Conservation (phyloP, 2,888 invertebrate species). For the Atethmia centrago region DNA sequence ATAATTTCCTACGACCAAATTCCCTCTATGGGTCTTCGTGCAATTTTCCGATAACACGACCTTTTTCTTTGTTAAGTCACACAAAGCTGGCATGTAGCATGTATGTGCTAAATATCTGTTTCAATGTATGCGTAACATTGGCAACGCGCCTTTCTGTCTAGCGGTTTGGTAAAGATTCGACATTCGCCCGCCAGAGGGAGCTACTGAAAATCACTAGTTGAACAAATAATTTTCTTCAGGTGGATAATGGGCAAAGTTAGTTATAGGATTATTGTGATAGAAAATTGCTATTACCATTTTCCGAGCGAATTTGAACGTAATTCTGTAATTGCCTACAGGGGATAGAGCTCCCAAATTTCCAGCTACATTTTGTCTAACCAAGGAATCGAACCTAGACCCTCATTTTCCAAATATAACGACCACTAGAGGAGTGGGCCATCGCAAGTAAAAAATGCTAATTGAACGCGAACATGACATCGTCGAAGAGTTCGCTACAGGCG, state of each 20-base stretch:
- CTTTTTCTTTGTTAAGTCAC: slow-evolving; percentile 36
- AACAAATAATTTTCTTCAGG: not conserved
- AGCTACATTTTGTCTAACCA: not conserved
- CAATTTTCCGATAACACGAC: slow-evolving; percentile 4
- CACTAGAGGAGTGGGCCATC: slow-evolving; percentile 7
- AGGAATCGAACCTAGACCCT: not conserved
- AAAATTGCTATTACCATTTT: not conserved
- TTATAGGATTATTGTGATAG: too few species aligned
- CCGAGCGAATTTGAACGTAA: not conserved
- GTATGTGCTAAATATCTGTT: slow-evolving; percentile 45
- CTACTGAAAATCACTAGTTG: not conserved
- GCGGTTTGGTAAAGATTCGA: slow-evolving; percentile 17
- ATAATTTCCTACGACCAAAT: not conserved
- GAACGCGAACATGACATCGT: slow-evolving; percentile 57
- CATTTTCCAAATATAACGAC: slow-evolving; percentile 7
- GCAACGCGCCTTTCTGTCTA: slow-evolving; percentile 49
- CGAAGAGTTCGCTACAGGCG: slow-evolving; percentile 63
- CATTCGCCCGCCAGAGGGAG: slow-evolving; percentile 18
- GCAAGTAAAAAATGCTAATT: slow-evolving; percentile 65
- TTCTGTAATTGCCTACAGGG: not conserved
- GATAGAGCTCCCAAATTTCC: not conserved
- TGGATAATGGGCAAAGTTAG: too few species aligned
- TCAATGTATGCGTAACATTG: slow-evolving; percentile 44
- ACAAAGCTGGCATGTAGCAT: slow-evolving; percentile 15
- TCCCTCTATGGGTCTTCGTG: not conserved